A percentile compares a stretch with the other conserved stretches of the same genome.
phyloP scores from a whole-genome alignment of 2,797 vertebrate genomes.

The Sciurus carolinensis region DNA sequence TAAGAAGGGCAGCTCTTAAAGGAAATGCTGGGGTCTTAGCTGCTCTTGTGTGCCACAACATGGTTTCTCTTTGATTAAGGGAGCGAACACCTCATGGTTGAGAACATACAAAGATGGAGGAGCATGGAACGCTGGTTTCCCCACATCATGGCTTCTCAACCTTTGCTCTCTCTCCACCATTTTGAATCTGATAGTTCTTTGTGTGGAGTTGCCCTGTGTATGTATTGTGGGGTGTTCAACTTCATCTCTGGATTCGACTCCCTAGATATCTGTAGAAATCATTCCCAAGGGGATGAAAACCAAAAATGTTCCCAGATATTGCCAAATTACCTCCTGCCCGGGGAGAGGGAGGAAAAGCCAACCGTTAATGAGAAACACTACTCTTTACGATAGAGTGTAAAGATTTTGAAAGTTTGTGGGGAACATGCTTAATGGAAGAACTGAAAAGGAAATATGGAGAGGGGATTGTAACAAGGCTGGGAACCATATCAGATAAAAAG shows the following conservation, averaged over 20 bases:
- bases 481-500: neutral
- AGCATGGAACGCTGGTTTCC: neutral
- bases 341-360: neutral
- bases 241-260: neutral
- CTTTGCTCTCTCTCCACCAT: neutral
- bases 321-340: neutral
- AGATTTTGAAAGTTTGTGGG: neutral
- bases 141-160: neutral
- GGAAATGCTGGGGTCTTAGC: neutral
- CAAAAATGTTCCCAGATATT: neutral
- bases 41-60: neutral
- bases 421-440: neutral
- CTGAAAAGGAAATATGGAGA: neutral
- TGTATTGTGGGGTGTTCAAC: neutral
- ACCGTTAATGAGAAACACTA: neutral
- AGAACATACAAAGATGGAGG: neutral
- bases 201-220: neutral
- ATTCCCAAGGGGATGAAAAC: neutral
- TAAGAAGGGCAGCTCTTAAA: constrained; percentile 50
- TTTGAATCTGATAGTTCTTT: neutral
- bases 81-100: neutral
- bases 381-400: neutral
- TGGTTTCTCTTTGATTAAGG: neutral
- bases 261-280: neutral
- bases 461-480: neutral